phyloP scores from a whole-genome alignment of 2,113 vertebrate genomes.

The Erpornis zantholeuca region DNA sequence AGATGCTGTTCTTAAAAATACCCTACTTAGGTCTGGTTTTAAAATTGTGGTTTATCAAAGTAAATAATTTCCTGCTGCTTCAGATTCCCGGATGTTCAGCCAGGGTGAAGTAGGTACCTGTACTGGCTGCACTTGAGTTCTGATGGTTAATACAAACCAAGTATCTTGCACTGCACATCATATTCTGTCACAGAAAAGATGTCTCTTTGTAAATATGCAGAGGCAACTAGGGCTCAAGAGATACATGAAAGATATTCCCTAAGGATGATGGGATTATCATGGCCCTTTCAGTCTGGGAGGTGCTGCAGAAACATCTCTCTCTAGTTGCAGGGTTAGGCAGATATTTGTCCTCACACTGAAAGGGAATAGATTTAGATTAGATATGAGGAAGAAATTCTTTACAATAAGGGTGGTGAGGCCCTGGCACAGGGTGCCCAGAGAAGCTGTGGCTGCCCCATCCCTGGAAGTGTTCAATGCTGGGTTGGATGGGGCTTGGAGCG shows the following conservation, averaged over 20 bases:
- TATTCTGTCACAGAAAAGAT: neutral
- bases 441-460: neutral
- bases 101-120: neutral
- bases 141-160: neutral
- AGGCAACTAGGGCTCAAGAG: neutral
- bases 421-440: neutral
- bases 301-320: neutral
- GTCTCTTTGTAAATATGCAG: neutral
- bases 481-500: fast-evolving
- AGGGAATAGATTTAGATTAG: neutral
- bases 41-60: neutral
- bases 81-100: neutral
- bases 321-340: neutral
- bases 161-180: neutral
- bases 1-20: neutral
- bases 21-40: neutral
- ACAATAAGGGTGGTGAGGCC: neutral
- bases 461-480: neutral
- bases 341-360: neutral
- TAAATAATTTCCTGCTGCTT: neutral
- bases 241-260: neutral
- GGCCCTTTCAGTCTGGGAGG: neutral
- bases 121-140: neutral
- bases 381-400: neutral
- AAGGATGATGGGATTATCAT: neutral